Base-by-base conservation (phyloP, 2,888 invertebrate species). In the Agrotis segetum region DNA sequence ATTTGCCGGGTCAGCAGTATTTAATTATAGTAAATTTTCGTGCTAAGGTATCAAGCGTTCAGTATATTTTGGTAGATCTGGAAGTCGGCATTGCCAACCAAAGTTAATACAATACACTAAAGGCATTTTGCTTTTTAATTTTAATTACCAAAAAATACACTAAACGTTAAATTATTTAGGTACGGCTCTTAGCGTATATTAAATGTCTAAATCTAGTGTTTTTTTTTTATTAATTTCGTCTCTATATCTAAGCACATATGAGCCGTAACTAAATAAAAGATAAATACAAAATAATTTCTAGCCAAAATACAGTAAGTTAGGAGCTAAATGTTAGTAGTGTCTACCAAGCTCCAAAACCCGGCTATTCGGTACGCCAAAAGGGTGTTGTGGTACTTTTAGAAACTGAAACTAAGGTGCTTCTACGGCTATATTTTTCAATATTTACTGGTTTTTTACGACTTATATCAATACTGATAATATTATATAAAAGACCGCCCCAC, bases 261-360 rank as follows among this genome's bases (percentile, higher is more conserved):
- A 56, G 44, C 52, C 76, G 46, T 49, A 24, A 14, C 58, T 59
- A 70, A 53, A 63, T 60, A 63, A 40, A 44, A 7, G 0, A n/a
- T 14, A 1, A 63, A 49, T 71, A 65, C 72, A 72, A 13, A 46
- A 6, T 49, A 63, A 19, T 50, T 29, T 19, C 5, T 56, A 24
- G 29, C 46, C 2, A 46, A 49, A 55, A 21, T 53, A 63, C 21
- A 64, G 21, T 58, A 55, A 49, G 60, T 70, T 67, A 79, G 9
- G 55, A 63, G 58, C 66, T 56, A 65, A 68, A 53, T 78, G 82
- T 82, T 82, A 82, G 82, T 82, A 68, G 21, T 67, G 44, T 52
- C 70, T 79, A 79, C 60, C 44, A 79, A 81, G 62, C 72, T 59
- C 79, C 77, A 63, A 49, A 73, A 77, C 78, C 82, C 46, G 40